Base-by-base conservation (phyloP, 2,797 vertebrate genomes). In the Enoplosus armatus region DNA sequence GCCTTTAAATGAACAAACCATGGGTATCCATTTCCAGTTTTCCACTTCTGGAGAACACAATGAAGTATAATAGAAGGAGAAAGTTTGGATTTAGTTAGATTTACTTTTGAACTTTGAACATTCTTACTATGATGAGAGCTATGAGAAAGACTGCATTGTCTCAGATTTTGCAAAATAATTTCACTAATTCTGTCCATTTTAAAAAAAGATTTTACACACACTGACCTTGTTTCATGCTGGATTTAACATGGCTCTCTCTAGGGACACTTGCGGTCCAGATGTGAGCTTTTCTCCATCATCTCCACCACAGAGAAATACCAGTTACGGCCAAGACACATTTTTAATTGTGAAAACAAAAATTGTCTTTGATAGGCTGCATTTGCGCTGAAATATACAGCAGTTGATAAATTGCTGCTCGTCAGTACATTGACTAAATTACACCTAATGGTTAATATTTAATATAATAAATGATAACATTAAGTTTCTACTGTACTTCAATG, bases 1-100 rank as follows among this genome's bases (percentile, higher is more conserved):
- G 55, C 48, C n/a, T 9, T 66, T 27, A 6, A 59, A 70, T 65
- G 54, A 12, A 55, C 11, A 56, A 62, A 61, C 8, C 41, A 45
- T 48, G 5, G 8, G 18, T 29, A 29, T 68, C 1, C 16, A 31
- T 74, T 50, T 33, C 39, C 20, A 33, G 31, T 54, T 27, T 22
- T 60, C 5, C 2, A 41, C 14, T 12, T 39, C 24, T 24, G 18
- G 37, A 29, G 43, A 43, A 37, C 31, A 39, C 7, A 27, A 26
- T 15, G 6, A 31, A 29, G n/a, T 15, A 55, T 24, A 26, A 35
- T 4, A n/a, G 9, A 73, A 12, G n/a, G n/a, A n/a, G n/a, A n/a
- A n/a, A n/a, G n/a, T n/a, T n/a, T n/a, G n/a, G n/a, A n/a, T n/a
- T n/a, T n/a, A n/a, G n/a, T 33, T 20, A n/a, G 12, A 53, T 20